Base-by-base conservation (phyloP, 2,113 vertebrate genomes). In the Tupaia chinensis region DNA sequence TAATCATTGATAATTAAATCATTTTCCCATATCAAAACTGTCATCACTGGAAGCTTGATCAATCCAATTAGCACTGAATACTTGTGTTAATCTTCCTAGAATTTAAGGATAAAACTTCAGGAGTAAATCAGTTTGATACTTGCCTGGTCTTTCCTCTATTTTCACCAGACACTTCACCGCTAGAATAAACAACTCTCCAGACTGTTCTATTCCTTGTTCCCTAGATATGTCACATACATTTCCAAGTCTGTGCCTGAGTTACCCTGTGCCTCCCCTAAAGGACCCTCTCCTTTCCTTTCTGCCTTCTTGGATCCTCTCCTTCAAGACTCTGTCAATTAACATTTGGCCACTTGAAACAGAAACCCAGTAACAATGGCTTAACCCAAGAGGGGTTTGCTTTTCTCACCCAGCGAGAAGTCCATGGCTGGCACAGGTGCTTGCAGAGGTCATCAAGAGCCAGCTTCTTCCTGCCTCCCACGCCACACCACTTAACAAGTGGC, bases 1-100 rank as follows among this genome's bases (percentile, higher is more conserved):
- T 87, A 76, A 76, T 65, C 72, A 86, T 22, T 77, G 72, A 83
- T 23, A 77, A 34, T n/a, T 89, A 79, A 94, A 76, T 60, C 79
- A 65, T 87, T 76, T 85, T 74, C 74, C 63, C 63, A 70, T 11
- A 77, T 79, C 44, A 66, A 89, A 80, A 54, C 76, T 79, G 70
- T 20, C 60, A 65, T 69, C 68, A 60, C 3, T 66, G 17, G 88
- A 89, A 56, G 13, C 22, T 34, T 3, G 14, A 83, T 76, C 79
- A 94, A 84, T 32, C 54, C 81, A 80, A 10, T 72, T 70, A 87
- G 44, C 32, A 34, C 20, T 29, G 72, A 74, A 92, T 5, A 10
- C 25, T 66, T 74, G 63, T 72, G 3, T 83, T 83, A n/a, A 56
- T 89, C 76, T 93, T 93, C 58, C 19, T 7, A 23, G 27, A 27